These are phyloP conservation scores for Hafferia zeledoni DNA, from an alignment of 2,797 vertebrate species.

Conservation along the genomic window DNA sequence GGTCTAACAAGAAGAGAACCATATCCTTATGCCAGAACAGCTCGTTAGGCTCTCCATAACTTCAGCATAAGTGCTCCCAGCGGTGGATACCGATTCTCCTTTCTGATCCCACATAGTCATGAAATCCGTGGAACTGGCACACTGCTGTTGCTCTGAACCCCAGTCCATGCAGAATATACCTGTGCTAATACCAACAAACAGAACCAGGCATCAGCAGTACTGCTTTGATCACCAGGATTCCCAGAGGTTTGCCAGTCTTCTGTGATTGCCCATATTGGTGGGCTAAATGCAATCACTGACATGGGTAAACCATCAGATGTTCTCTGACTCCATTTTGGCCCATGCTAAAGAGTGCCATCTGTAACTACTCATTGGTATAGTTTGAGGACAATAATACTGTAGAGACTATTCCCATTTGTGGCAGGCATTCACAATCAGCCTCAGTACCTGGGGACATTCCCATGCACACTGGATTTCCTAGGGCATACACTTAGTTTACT, in stretches of 20 bases:
- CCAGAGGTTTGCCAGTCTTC: neutral
- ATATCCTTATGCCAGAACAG: neutral
- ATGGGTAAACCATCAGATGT: neutral
- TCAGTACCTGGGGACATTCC: neutral
- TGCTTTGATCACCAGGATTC: neutral
- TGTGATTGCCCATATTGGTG: neutral
- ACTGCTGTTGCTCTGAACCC: neutral
- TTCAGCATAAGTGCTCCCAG: neutral
- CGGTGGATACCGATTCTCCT: rapidly evolving
- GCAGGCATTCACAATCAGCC: neutral
- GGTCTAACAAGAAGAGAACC: neutral
- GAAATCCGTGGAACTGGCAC: neutral
- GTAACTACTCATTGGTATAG: neutral
- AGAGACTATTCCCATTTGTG: rapidly evolving
- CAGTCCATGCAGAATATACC: neutral
- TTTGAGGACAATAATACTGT: neutral
- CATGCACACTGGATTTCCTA: neutral
- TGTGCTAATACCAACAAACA: neutral
- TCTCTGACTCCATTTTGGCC: neutral
- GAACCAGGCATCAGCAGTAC: neutral
- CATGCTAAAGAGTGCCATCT: neutral
- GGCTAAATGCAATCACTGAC: neutral
- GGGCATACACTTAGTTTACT: neutral
- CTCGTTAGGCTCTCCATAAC: neutral
- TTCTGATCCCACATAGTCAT: neutral